Conservation (phyloP, 2,113 vertebrate species). For the Uria aalge region DNA sequence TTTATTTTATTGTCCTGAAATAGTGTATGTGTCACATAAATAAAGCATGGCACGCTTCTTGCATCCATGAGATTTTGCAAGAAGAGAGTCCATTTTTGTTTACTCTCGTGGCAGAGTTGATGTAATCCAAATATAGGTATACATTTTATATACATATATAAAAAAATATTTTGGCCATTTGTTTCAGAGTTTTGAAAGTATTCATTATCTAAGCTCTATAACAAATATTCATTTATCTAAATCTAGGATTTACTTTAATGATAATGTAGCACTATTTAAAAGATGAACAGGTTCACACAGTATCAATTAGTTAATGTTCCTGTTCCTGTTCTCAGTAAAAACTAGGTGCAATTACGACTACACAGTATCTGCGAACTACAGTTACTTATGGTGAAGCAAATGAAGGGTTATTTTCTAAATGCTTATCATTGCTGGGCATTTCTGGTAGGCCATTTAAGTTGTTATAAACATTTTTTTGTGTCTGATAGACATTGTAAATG, state of each 20-base stretch:
- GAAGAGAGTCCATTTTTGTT: background rate
- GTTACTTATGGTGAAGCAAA: background rate
- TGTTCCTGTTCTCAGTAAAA: background rate
- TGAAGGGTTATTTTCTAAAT: background rate
- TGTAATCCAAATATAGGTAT: background rate
- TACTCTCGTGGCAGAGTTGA: background rate
- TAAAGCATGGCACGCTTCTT: background rate
- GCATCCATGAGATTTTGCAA: background rate
- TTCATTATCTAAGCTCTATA: background rate
- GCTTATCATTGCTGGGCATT: background rate
- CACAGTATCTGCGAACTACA: background rate
- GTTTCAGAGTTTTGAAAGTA: background rate
- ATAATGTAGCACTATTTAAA: background rate
- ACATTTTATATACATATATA: background rate
- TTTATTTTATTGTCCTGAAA: background rate
- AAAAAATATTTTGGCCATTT: background rate
- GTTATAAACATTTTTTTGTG: background rate
- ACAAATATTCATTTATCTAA: background rate
- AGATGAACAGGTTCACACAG: background rate
- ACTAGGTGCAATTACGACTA: background rate
- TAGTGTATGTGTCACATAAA: background rate
- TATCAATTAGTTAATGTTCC: background rate
- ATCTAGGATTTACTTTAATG: background rate
- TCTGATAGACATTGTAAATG: background rate
- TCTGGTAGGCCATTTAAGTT: background rate